These are phyloP conservation scores for Parazoanthus swiftii DNA, from an alignment of 92 coral and sea anemone genomes.

Conservation along the genomic window DNA sequence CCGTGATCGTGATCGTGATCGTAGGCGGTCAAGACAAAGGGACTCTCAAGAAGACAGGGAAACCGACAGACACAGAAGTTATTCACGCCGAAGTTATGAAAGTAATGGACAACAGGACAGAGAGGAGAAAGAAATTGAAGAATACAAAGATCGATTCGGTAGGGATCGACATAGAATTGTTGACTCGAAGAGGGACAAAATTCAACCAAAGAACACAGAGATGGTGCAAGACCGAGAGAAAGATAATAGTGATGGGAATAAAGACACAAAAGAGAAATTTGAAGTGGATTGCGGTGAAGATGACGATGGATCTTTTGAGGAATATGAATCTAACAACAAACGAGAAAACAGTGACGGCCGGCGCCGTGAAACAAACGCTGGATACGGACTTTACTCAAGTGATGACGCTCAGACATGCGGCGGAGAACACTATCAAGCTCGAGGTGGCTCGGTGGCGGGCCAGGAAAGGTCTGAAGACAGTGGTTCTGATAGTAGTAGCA, in stretches of 20 bases:
- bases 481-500: slow-evolving; percentile 10
- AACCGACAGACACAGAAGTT: neutral
- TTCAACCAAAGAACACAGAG: neutral
- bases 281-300: neutral
- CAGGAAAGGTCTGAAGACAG: slow-evolving; percentile 4
- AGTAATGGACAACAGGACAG: neutral
- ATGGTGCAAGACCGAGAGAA: neutral
- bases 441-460: neutral
- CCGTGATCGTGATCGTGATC: neutral
- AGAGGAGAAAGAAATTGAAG: slow-evolving; percentile 4
- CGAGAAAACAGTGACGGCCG: neutral
- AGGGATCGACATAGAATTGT: slow-evolving; percentile 9
- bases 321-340: neutral
- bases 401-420: neutral
- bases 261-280: neutral
- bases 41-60: slow-evolving; percentile 6
- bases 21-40: slow-evolving; percentile 1
- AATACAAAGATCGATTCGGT: slow-evolving; percentile 10
- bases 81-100: neutral
- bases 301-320: neutral
- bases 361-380: neutral
- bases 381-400: neutral
- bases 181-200: slow-evolving; percentile 1
- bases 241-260: neutral
- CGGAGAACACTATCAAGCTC: neutral